Evolutionary conservation across 2,797 vertebrate genomes (phyloP).

Genomic region (Arrhamphus sclerolepis): DNA sequence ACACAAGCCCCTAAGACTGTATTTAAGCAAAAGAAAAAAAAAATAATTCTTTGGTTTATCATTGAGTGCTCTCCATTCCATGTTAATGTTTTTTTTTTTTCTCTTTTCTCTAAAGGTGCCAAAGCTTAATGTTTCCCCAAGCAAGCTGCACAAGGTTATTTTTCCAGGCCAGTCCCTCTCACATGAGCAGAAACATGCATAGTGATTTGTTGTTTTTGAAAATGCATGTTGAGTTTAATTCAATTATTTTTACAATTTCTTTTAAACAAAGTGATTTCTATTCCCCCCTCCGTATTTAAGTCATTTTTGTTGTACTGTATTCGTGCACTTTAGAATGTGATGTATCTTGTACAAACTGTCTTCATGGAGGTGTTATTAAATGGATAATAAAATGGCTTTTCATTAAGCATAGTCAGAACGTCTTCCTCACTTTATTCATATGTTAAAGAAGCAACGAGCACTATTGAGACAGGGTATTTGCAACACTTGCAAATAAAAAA

Average conservation of each 20-base stretch:
- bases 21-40: slow-evolving; percentile 73
- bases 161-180: slow-evolving; percentile 74
- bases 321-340: slow-evolving; percentile 88
- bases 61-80: slow-evolving; percentile 72
- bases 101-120: slow-evolving; percentile 93
- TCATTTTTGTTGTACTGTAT: slow-evolving; percentile 86
- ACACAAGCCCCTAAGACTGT: slow-evolving; percentile 91
- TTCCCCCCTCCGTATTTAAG: slow-evolving; percentile 80
- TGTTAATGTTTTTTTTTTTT: slow-evolving; percentile 85
- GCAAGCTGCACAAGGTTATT: slow-evolving; percentile 81
- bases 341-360: slow-evolving; percentile 88
- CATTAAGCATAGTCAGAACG: slow-evolving; percentile 70
- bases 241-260: slow-evolving; percentile 60
- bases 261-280: slow-evolving; percentile 67
- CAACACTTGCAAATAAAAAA: not conserved
- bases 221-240: slow-evolving; percentile 73
- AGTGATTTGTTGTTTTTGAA: slow-evolving; percentile 76
- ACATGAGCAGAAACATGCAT: slow-evolving; percentile 77
- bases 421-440: slow-evolving; percentile 43
- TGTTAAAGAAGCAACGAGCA: not conserved
- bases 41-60: slow-evolving; percentile 61
- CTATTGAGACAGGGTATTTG: no score
- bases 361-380: slow-evolving; percentile 86
- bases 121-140: slow-evolving; percentile 89
- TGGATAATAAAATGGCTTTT: slow-evolving; percentile 86